Evolutionary conservation across 2,113 vertebrate species (phyloP).

Genomic region (Mormoops blainvillei): DNA sequence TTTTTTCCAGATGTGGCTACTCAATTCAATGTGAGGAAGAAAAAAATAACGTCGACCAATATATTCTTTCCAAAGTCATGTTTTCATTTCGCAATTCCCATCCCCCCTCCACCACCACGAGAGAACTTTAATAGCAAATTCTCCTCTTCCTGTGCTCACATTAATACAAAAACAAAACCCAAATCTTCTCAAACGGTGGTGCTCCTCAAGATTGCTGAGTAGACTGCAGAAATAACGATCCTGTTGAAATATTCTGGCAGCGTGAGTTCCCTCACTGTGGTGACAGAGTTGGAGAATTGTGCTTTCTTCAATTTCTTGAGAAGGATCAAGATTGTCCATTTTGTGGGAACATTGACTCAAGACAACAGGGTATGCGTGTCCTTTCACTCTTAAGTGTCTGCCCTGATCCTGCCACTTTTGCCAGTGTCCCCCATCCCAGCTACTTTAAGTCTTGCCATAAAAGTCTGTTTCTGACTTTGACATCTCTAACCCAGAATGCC

Average conservation of each 20-base stretch:
- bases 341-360: background rate
- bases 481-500: background rate
- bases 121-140: background rate
- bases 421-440: too few relatives aligned
- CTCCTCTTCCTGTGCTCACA: background rate
- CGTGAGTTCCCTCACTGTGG: background rate
- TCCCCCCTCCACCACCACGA: rapidly evolving
- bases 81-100: background rate
- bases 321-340: background rate
- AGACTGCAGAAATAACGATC: background rate
- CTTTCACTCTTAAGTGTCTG: background rate
- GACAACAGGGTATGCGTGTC: background rate
- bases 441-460: background rate
- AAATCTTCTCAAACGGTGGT: background rate
- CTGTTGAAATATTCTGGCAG: background rate
- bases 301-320: background rate
- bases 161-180: slow-evolving; percentile 22
- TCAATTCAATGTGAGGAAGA: background rate
- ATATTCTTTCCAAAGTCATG: background rate
- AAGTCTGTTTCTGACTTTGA: background rate
- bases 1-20: slow-evolving; percentile 24
- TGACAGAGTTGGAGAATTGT: background rate
- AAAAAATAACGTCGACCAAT: background rate
- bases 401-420: background rate
- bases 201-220: background rate